Base-by-base conservation (phyloP, 1,140 invertebrate species). In the Camponotus pennsylvanicus region DNA sequence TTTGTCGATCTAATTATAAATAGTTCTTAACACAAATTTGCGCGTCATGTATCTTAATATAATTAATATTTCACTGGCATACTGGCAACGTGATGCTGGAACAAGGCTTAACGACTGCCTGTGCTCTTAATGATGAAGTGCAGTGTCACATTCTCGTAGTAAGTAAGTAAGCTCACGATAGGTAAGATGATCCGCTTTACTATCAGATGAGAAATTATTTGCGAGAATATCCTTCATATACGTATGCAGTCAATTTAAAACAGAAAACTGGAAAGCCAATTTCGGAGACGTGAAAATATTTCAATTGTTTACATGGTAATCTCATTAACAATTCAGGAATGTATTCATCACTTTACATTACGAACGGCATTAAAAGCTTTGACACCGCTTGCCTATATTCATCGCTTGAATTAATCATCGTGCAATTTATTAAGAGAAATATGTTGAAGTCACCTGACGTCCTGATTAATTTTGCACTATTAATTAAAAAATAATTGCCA, bases 401-500 rank as follows among this genome's bases (percentile, higher is more conserved):
- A 57, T n/a, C 55, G 55, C 40, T 61, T 83, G 79, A 73, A 83
- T 83, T 73, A 75, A 83, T 83, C 45, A 83, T 73, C 69, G 37
- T 45, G 55, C 79, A 73, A 83, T 83, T 83, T 83, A 83, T 83
- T 73, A 83, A 83, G 79, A 83, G 55, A 69, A 57, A 82, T 82
- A 73, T 49, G 79, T 83, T 71, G 27, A 64, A 73, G 79, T 83
- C 52, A 75, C 18, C 66, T 27, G 18, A 49, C 27, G 18, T 61
- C 27, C 55, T 70, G 67, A 83, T 73, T 83, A 83, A 83, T 83
- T 75, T 83, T 61, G 40, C 69, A 61, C 57, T 75, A 75, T 83
- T 40, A 83, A 83, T 83, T 83, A 75, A 83, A 83, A 83, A 83
- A 83, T 83, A 83, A 83, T 75, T 73, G 79, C 69, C 55, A n/a